Base-by-base conservation (phyloP, 2,888 invertebrate species). In the Tenthredo livida region DNA sequence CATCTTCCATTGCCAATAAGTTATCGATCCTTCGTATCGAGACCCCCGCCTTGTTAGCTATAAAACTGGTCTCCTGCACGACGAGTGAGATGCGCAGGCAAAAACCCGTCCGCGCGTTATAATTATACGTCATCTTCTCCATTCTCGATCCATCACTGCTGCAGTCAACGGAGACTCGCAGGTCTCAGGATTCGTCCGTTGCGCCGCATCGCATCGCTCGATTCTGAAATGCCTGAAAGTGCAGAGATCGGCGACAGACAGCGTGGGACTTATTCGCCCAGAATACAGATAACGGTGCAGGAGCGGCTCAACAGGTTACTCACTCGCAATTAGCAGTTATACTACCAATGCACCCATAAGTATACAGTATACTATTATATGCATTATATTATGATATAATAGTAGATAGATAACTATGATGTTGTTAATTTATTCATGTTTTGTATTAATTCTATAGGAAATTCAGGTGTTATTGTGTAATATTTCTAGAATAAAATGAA, bases 101-200 rank as follows among this genome's bases (percentile, higher is more conserved):
- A 91, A 90, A 91, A 91, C 91, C 89, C 89, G 91, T 91, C 90
- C 89, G 40, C 25, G 80, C 61, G 40, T 61, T 80, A 80, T 61
- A 61, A 77, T 61, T 80, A 80, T 80, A 80, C 78, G 12, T 80
- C 78, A 80, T 80, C 40, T 58, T 37, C 21, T 80, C 58, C 17
- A 15, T 61, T 58, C 40, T 80, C 80, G 40, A 80, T 80, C 61
- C 58, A 80, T 80, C 80, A 80, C 29, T 29, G 29, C 29, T 29
- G 29, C 58, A 17, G 58, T 61, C 80, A 37, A 17, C 37, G 54
- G 9, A 78, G 21, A 29, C 58, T n/a, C 33, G 61, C 77, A 29
- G 54, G 17, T 47, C 47, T 25, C 29, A 54, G 25, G 25, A 47
- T 40, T 15, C 47, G 25, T 21, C 21, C 21, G 40, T 25, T 21